Base-by-base conservation (phyloP, 2,888 invertebrate species). In the Nesidiocoris tenuis region DNA sequence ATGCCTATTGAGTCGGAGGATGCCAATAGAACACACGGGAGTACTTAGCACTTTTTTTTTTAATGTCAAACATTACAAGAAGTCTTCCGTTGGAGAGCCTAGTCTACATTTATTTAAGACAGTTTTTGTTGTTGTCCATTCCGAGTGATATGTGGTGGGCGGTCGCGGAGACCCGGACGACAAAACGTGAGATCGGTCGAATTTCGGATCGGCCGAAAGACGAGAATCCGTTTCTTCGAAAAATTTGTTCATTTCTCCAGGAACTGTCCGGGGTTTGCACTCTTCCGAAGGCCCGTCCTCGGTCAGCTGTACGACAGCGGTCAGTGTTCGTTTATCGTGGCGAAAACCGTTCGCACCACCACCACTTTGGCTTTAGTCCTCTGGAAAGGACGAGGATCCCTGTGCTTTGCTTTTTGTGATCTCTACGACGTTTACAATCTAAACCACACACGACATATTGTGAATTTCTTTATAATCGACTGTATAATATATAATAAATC, bases 31-130 rank as follows among this genome's bases (percentile, higher is more conserved):
- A n/a, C n/a, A n/a, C n/a, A n/a, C n/a, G n/a, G n/a, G n/a, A n/a
- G n/a, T 39, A 65, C 65, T 65, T 65, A 65, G 25, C 65, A 65
- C 65, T 65, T 61, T 65, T 65, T 61, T 65, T 25, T 39, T 65
- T 25, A 18, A 63, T 63, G 63, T 63, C 23, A 25, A 65, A 24
- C 65, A 65, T 65, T 65, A 65, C 65, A 65, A 39, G 25, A 18
- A 64, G 54, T 39, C 39, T 39, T 65, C 65, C 39, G 65, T 19
- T 17, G 9, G 63, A 23, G 9, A 24, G 25, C 24, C 2, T 65
- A 24, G 25, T 39, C 65, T 12, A 64, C 64, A 64, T 64, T 39
- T 12, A 39, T 39, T 39, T 39, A 39, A 7, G 12, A 39, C 5
- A 39, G 5, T 39, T 3, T 39, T 39, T 7, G 39, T 39, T 39